Base-by-base conservation (phyloP, 2,113 vertebrate genomes). In the Cyanoliseus patagonus region DNA sequence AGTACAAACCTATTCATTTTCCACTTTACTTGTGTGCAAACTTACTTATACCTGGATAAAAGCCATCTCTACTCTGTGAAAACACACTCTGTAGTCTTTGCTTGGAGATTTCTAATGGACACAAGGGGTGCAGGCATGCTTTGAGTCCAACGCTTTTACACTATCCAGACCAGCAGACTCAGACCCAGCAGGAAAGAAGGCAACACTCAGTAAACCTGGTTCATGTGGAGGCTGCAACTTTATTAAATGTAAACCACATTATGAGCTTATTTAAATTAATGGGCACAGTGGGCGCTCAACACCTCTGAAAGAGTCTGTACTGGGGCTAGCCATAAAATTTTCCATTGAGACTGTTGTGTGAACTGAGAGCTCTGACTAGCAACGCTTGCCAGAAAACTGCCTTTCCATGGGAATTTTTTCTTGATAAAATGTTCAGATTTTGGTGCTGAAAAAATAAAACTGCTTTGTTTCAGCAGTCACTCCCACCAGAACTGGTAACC, bases 181-280 rank as follows among this genome's bases (percentile, higher is more conserved):
- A 89, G 63, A 83, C 93, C 37, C 92, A 94, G 94, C 95, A 95
- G 96, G 96, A 77, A 91, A 95, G 92, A 91, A 93, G 46, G 93
- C 87, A 96, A 96, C 94, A 95, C 95, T 96, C 84, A 95, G 94
- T 96, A 96, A 97, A 96, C 93, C 78, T 83, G 90, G 63, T 77
- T 97, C 96, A 94, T 90, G 92, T 9, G 12, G 94, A 94, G 96
- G 67, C 87, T 97, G 94, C 75, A 90, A 96, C 94, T 97, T 97
- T 96, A 96, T 96, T 97, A 97, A 96, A 97, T 41, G 85, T 95
- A 91, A 97, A 96, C 90, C 92, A 93, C 92, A 96, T 97, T 96
- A 96, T 57, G 77, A 66, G 95, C 88, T 96, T 96, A 94, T 97
- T 97, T 96, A 97, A 95, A 92, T 96, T 96, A 97, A 96, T 89